Conservation (phyloP, 2,113 vertebrate species). For the Gymnarchus niloticus region DNA sequence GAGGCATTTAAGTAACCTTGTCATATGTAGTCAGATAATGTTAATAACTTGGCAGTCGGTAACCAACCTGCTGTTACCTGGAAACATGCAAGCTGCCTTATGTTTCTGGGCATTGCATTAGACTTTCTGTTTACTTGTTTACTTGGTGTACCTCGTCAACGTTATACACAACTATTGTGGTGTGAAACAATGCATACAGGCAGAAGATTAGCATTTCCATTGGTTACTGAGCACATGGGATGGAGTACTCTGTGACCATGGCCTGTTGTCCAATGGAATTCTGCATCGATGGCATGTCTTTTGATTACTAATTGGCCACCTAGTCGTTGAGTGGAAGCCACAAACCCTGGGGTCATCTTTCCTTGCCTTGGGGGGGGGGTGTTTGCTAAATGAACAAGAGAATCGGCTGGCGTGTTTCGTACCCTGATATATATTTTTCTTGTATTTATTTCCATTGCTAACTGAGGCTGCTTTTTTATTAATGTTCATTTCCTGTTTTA, state of each 20-base stretch:
- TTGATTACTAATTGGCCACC: no score
- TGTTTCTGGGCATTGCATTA: not conserved
- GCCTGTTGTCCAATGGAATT: no score
- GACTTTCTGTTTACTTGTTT: not conserved
- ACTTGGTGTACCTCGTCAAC: not conserved
- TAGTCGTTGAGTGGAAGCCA: not conserved
- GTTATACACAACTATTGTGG: not conserved
- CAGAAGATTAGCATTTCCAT: not conserved
- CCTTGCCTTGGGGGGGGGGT: not conserved
- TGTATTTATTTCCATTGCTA: not conserved
- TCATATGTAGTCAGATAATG: not conserved
- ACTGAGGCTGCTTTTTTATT: not conserved
- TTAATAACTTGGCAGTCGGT: not conserved
- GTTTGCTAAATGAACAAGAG: not conserved
- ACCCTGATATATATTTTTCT: not conserved
- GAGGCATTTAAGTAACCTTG: not conserved
- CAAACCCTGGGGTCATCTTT: not conserved
- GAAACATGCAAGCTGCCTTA: not conserved
- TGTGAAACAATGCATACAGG: not conserved
- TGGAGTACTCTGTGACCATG: not conserved
- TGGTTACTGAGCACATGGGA: not conserved
- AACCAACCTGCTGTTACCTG: not conserved
- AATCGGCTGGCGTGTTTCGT: not conserved
- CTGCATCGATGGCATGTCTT: no score
- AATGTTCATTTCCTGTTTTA: not conserved